phyloP scores from a whole-genome alignment of 2,888 invertebrate species.

The Lysandra coridon region DNA sequence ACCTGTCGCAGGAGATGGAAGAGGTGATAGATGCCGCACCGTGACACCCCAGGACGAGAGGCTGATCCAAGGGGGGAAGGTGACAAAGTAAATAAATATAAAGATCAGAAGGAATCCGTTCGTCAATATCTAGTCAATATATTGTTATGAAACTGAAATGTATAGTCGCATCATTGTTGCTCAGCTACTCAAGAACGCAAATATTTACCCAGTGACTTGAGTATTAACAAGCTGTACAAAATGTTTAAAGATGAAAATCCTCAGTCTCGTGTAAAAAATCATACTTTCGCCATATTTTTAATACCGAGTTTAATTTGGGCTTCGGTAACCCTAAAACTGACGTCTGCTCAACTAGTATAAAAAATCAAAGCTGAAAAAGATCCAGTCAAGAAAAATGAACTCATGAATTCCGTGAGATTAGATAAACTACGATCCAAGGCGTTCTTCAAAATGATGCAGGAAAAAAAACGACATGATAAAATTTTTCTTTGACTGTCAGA shows the following conservation, averaged over 20 bases:
- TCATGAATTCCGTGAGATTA: slow-evolving; percentile 24
- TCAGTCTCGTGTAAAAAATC: slow-evolving; percentile 36
- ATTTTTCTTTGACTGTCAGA: too few relatives aligned
- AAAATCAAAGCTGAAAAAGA: slow-evolving; percentile 26
- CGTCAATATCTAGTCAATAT: neutral
- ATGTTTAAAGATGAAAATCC: slow-evolving; percentile 41
- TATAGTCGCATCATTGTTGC: too few relatives aligned
- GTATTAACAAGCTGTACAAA: slow-evolving; percentile 42
- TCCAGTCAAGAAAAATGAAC: slow-evolving; percentile 30
- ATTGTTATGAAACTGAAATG: slow-evolving; percentile 31
- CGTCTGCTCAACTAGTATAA: slow-evolving; percentile 35
- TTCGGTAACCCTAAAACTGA: slow-evolving; percentile 35
- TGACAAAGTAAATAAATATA: slow-evolving; percentile 11
- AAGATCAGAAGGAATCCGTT: slow-evolving; percentile 32
- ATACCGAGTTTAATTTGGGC: slow-evolving; percentile 38
- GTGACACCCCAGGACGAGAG: too few relatives aligned
- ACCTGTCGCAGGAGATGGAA: neutral
- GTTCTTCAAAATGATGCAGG: too few relatives aligned
- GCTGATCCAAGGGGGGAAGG: neutral
- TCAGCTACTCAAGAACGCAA: slow-evolving; percentile 42
- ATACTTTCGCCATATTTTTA: slow-evolving; percentile 40
- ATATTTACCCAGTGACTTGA: slow-evolving; percentile 42
- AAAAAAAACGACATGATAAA: too few relatives aligned
- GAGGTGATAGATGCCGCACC: too few relatives aligned
- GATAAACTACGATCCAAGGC: slow-evolving; percentile 33